Conservation (phyloP, 2,113 vertebrate genomes). For the Noctilio leporinus region DNA sequence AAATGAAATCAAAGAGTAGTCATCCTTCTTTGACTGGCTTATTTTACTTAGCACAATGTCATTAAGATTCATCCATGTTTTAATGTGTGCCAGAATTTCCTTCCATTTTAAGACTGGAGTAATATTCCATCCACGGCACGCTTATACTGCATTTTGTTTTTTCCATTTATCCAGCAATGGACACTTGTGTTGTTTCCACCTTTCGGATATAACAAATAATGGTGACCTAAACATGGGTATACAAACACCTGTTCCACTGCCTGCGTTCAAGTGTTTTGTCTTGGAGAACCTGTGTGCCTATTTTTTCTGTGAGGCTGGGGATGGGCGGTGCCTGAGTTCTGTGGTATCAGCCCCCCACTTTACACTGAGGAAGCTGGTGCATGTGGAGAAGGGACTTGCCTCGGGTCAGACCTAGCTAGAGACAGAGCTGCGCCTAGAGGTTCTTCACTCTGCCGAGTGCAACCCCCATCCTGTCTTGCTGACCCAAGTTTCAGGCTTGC, state of each 20-base stretch:
- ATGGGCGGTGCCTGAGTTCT: neutral
- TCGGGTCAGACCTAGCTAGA: neutral
- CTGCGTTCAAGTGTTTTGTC: neutral
- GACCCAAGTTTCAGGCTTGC: neutral
- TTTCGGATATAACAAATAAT: too few species aligned
- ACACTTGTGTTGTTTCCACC: neutral
- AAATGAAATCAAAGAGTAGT: accelerated
- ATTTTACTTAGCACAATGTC: neutral
- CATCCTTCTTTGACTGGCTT: neutral
- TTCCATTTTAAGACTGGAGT: neutral
- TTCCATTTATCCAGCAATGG: neutral
- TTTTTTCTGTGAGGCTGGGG: neutral
- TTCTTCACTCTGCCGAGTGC: neutral
- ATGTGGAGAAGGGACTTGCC: neutral
- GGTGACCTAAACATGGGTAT: neutral
- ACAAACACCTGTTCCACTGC: neutral
- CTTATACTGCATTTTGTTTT: neutral
- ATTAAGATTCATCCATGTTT: neutral
- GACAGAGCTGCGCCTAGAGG: neutral
- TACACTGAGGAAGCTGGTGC: neutral
- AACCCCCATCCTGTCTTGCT: neutral
- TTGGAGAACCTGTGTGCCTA: neutral
- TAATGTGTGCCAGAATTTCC: neutral
- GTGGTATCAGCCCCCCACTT: neutral
- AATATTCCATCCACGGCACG: neutral